These are phyloP conservation scores for Parauchenoglanis ngamensis DNA, from an alignment of 2,797 vertebrate species.

Conservation along the genomic window DNA sequence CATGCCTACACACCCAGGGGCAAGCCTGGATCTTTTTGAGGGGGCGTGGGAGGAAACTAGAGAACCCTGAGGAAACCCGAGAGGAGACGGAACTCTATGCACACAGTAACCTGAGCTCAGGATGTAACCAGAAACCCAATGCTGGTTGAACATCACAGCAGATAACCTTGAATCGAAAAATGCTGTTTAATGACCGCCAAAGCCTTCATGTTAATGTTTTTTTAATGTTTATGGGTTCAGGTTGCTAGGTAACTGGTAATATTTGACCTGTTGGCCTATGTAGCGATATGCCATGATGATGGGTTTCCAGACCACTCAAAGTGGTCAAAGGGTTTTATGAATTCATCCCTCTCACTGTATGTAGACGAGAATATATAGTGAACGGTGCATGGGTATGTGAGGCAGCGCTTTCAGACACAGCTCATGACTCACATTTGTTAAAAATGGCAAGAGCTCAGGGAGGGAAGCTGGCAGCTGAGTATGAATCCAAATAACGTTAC, in stretches of 20 bases:
- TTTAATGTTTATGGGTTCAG: not conserved
- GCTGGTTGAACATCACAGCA: not conserved
- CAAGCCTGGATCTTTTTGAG: not conserved
- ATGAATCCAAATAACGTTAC: constrained; percentile 64
- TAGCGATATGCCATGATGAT: not conserved
- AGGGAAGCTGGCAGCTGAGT: constrained; percentile 65
- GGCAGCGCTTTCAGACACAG: constrained; percentile 29
- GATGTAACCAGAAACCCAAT: not conserved
- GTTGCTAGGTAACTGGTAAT: not conserved
- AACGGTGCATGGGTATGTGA: constrained; percentile 41
- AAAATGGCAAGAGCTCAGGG: constrained; percentile 35
- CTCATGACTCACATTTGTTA: constrained; percentile 33
- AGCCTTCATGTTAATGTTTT: not conserved
- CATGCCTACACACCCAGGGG: not conserved
- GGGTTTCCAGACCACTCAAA: not conserved
- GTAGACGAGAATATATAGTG: not conserved
- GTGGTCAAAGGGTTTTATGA: not conserved
- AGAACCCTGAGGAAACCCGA: not conserved
- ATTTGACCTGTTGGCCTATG: not conserved
- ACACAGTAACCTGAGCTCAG: not conserved
- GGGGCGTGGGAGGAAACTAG: not conserved
- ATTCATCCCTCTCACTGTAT: not conserved
- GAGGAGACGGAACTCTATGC: not conserved
- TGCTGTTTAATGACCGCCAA: not conserved
- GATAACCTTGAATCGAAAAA: not conserved